Evolutionary conservation across 2,888 invertebrate species (phyloP), one percentile per base, ranked within the genome.

Genomic region (Agrochola circellaris): DNA sequence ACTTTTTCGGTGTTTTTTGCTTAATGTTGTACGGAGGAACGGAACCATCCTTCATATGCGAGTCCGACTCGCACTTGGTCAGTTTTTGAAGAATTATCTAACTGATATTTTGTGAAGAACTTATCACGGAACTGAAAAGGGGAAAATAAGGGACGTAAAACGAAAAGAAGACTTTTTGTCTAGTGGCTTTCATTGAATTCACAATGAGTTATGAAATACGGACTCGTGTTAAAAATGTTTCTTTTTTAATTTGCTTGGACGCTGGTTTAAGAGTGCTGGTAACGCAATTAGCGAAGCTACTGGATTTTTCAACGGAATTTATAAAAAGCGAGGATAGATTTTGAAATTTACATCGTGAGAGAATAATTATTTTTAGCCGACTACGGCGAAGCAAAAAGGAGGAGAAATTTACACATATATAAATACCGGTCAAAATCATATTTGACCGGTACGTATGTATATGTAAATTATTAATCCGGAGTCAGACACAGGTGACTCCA

Each of bases 191-290:
- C 83, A 66, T 69, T 83, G 86, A 83, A 83, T 83, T 58, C 73
- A 67, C 67, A 75, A 85, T 73, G 81, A 85, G 66, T 76, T 87
- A 66, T 61, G 45, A 81, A 81, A 73, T 58, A 61, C 51, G 34
- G 38, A 69, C 34, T 75, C 73, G n/a, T 65, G 62, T 64, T 26
- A n/a, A 68, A 75, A 73, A 34, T 70, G 17, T 67, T 66, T 45
- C 26, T 48, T 70, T 84, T 75, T 66, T 62, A 60, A 82, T 75
- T 82, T 68, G 34, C 48, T 75, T 64, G 20, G 61, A 60, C 23
- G 26, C 38, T 60, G 51, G 34, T 72, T 76, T 62, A 45, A 23
- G 34, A 48, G 20, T 17, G 11, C 34, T 71, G 56, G 56, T 56
- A 58, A 71, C 23, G 64, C 48, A 82, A 85, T 84, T 74, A 82